phyloP scores from a whole-genome alignment of 2,113 vertebrate genomes.

The Carlito syrichta region DNA sequence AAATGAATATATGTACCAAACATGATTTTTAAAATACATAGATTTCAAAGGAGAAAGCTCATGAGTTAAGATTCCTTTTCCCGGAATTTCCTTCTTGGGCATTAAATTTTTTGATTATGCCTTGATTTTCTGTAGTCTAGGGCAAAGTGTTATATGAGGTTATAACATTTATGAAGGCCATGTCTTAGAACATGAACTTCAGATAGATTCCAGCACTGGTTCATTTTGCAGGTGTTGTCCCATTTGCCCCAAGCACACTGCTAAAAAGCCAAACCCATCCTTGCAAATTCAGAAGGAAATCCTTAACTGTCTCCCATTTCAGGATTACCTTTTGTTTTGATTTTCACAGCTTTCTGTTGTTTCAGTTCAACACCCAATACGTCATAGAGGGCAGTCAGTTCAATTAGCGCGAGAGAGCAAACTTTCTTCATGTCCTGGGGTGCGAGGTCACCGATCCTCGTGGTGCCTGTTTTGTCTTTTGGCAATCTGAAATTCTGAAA shows the following conservation, averaged over 20 bases:
- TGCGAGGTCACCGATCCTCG: conserved; percentile 93
- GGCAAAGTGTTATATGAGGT: background rate
- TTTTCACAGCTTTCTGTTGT: conserved; percentile 91
- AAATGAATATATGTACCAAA: background rate
- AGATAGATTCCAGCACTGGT: background rate
- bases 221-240: background rate
- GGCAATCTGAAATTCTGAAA: conserved; percentile 91
- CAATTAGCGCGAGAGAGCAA: conserved; percentile 90
- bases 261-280: background rate
- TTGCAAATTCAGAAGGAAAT: background rate
- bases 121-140: background rate
- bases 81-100: background rate
- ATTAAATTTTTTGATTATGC: background rate
- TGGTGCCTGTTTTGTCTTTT: conserved; percentile 95
- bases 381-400: conserved; percentile 95
- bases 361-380: conserved; percentile 91
- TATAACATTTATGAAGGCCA: background rate
- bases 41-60: background rate
- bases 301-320: background rate
- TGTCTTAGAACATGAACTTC: background rate
- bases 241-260: background rate
- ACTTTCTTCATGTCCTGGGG: conserved; percentile 96
- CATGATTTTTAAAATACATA: background rate
- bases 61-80: background rate
- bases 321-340: conserved; percentile 91